phyloP scores from a whole-genome alignment of 1,140 invertebrate genomes.

The Scaptodrosophila lebanonensis region DNA sequence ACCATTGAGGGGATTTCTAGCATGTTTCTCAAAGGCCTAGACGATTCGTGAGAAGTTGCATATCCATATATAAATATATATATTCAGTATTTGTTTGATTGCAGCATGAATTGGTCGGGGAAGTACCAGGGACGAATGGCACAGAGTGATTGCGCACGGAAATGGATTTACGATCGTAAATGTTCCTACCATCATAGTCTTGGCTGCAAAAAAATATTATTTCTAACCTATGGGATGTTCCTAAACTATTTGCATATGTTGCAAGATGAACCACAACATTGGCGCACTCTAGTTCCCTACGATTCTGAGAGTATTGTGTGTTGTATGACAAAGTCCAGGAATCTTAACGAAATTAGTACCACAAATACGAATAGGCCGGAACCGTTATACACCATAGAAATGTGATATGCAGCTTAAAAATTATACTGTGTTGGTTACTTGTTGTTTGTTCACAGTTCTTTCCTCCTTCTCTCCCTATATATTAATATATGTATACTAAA shows the following conservation, averaged over 20 bases:
- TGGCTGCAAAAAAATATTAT: background rate
- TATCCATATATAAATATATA: no score
- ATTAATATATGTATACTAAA: no score
- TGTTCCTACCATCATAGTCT: conserved; percentile 12
- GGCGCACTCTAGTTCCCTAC: background rate
- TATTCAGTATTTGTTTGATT: background rate
- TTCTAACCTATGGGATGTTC: background rate
- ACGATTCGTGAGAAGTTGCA: no score
- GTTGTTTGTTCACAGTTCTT: no score
- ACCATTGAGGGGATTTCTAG: no score
- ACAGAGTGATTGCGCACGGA: background rate
- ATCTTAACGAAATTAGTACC: no score
- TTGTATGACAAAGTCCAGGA: conserved; percentile 1
- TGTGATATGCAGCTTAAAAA: no score
- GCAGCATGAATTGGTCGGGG: background rate
- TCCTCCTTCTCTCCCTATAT: no score
- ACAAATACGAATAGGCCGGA: no score
- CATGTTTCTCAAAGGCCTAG: no score
- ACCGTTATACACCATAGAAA: no score
- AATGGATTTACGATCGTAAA: conserved; percentile 11
- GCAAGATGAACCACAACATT: background rate
- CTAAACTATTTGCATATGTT: background rate
- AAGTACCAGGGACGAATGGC: background rate
- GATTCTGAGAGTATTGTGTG: background rate
- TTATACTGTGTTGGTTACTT: no score